Evolutionary conservation across 2,797 vertebrate species (phyloP).

Genomic region (Steatocranus sp.): DNA sequence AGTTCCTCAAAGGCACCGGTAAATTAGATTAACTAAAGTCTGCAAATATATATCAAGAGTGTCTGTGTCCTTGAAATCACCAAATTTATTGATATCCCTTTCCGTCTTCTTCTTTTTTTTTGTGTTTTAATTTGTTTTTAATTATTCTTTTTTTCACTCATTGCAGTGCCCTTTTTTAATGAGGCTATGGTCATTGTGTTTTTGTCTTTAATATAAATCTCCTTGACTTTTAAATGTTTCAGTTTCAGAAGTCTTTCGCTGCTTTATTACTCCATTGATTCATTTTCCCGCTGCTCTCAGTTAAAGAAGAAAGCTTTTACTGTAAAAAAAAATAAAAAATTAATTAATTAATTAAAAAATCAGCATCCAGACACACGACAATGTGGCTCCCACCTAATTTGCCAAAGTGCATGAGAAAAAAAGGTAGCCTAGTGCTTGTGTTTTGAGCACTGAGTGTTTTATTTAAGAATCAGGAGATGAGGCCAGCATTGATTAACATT

Average conservation of each 20-base stretch:
- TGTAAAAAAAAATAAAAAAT: fast-evolving
- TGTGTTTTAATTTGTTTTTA: background rate
- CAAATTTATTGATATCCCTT: background rate
- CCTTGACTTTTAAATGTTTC: background rate
- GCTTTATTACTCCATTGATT: background rate
- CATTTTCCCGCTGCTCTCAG: background rate
- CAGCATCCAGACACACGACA: background rate
- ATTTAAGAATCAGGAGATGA: background rate
- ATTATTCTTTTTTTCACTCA: background rate
- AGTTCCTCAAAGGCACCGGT: background rate
- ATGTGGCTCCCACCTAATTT: background rate
- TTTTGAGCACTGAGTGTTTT: background rate
- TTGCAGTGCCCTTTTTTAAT: background rate
- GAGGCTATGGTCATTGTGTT: background rate
- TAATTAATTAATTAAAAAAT: fast-evolving
- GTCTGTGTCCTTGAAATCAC: background rate
- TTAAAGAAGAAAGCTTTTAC: background rate
- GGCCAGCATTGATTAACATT: background rate
- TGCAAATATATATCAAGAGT: background rate
- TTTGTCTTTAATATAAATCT: background rate
- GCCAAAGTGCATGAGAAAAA: background rate
- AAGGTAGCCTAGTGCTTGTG: background rate
- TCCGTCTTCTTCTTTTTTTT: background rate
- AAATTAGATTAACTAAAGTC: background rate
- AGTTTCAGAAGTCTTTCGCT: background rate